These are phyloP conservation scores for Cyclophora albipunctata DNA, from an alignment of 2,888 invertebrate species.

Conservation along the genomic window DNA sequence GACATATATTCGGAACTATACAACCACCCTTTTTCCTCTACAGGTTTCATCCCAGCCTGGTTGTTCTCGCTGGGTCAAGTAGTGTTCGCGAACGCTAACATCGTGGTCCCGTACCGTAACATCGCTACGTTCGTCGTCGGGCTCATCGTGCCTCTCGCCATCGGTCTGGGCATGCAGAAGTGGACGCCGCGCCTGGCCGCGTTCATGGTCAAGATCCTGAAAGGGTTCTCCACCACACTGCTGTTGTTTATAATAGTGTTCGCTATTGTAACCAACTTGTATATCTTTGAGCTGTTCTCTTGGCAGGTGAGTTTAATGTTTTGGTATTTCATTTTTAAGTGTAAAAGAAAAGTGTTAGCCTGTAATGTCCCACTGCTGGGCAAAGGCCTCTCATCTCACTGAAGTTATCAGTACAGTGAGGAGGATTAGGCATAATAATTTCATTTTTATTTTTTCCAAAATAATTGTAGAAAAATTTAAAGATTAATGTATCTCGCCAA, in stretches of 20 bases:
- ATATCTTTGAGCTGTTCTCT: constrained; percentile 90
- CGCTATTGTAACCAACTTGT: constrained; percentile 91
- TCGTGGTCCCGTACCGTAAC: constrained; percentile 85
- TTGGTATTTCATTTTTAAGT: no score
- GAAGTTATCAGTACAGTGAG: no score
- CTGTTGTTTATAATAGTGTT: constrained; percentile 90
- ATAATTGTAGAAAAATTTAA: no score
- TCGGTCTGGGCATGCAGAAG: constrained; percentile 77
- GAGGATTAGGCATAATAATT: no score
- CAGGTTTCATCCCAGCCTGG: constrained; percentile 93
- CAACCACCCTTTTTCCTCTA: no score
- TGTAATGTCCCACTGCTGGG: no score
- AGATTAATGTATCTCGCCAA: no score
- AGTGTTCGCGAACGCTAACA: constrained; percentile 82
- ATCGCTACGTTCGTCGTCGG: constrained; percentile 83
- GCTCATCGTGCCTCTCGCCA: constrained; percentile 83
- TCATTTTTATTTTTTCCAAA: no score
- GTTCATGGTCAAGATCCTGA: constrained; percentile 85
- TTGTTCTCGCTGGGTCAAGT: constrained; percentile 87
- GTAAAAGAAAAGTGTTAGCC: no score
- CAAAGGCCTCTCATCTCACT: no score
- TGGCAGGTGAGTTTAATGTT: constrained; percentile 80
- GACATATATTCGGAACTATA: no score
- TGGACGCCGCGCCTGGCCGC: constrained; percentile 80
- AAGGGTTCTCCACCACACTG: constrained; percentile 86